Percentiles rank a stretch among this genome's conserved stretches.
Evolutionary conservation across 2,888 invertebrate species (phyloP).

Genomic region (Cactoblastis cactorum): DNA sequence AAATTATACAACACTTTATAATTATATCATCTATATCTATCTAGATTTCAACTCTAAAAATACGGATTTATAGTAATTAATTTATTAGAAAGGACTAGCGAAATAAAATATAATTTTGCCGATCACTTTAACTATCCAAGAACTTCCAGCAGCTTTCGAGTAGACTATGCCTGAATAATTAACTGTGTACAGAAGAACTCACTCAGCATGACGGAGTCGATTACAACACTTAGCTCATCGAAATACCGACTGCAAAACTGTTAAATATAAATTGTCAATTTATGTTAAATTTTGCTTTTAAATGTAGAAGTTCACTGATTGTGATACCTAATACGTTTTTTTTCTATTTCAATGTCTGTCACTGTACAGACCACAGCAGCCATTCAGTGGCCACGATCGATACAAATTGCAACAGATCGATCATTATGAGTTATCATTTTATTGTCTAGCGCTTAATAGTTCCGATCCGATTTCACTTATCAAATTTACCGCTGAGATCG

Average conservation of each 20-base stretch:
- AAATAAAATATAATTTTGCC: neutral
- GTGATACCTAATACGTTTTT: neutral
- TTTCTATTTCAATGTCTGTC: neutral
- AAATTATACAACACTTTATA: no score
- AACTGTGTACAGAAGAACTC: conserved; percentile 13
- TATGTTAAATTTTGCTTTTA: neutral
- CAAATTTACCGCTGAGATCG: conserved; percentile 2
- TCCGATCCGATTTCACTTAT: conserved; percentile 2
- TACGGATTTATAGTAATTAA: neutral
- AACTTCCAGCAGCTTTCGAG: neutral
- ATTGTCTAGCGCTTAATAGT: conserved; percentile 1
- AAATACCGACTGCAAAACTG: neutral
- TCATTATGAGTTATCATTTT: conserved; percentile 1
- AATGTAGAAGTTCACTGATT: conserved; percentile 7
- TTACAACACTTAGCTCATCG: neutral
- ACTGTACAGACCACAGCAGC: neutral
- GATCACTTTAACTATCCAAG: neutral
- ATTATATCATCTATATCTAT: no score
- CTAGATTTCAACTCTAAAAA: no score
- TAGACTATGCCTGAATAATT: conserved; percentile 10
- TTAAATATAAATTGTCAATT: conserved; percentile 10
- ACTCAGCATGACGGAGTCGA: conserved; percentile 8
- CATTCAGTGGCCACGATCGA: neutral
- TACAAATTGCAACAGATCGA: neutral
- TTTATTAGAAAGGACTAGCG: neutral